Evolutionary conservation across 2,113 vertebrate genomes (phyloP), one percentile per base, ranked within the genome.

Genomic region (Candoia aspera): DNA sequence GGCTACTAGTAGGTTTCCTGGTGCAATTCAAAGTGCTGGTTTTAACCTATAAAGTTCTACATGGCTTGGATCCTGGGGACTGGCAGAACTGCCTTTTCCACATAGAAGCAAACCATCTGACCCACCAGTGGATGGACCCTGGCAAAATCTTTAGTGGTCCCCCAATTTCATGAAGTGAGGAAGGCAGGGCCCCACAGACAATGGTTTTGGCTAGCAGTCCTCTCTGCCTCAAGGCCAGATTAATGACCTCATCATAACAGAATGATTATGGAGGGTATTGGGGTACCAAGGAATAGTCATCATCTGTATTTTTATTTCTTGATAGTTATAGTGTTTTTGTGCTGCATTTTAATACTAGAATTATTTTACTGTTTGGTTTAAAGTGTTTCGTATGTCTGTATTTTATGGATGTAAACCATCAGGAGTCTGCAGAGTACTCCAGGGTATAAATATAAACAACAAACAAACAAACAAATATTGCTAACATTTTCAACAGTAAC

Each of bases 401-500:
- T 37, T 79, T 79, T 79, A 79, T 79, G 73, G 33, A 79, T 79
- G 42, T 79, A 79, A 42, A 8, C 33, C 33, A 42, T 42, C 73
- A 42, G 73, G 8, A 79, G 17, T 42, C 73, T 79, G 33, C 33
- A 79, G 21, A 79, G 73, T 79, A 1, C 73, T 42, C 33, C 17
- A 79, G 33, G 37, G 17, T 33, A 79, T 79, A 79, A 79, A 37
- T 79, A 79, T 79, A 79, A n/a, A n/a, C n/a, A n/a, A n/a, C n/a
- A n/a, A n/a, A 79, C 73, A 79, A 79, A 19, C 19, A 42, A 42
- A 79, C 73, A 79, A 0, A 13, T 0, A 3, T 84, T 6, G n/a
- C 90, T 90, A 88, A 94, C 91, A 93, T 8, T 37, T 86, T 88
- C 12, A 90, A 24, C 42, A 84, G 37, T 84, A 1, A 83, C 3